Conservation (phyloP, 2,888 invertebrate genomes). For the Pantelozetes paolii region DNA sequence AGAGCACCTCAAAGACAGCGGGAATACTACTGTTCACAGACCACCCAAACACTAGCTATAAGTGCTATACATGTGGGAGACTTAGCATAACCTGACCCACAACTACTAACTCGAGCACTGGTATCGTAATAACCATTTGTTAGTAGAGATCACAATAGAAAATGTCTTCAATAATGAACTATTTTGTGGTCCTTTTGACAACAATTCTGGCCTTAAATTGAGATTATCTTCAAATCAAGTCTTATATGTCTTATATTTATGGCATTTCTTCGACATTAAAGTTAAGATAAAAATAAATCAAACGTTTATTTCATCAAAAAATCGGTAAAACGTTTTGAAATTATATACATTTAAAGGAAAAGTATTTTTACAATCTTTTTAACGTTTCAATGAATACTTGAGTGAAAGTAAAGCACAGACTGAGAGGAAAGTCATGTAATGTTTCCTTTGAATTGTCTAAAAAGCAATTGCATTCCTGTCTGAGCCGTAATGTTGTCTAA, state of each 20-base stretch:
- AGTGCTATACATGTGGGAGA: too few species aligned
- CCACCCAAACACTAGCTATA: neutral
- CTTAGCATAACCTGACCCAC: neutral
- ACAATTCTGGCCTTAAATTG: neutral
- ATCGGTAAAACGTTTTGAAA: neutral
- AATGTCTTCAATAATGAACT: neutral
- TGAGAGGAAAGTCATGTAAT: neutral
- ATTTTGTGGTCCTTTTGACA: neutral
- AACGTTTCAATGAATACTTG: neutral
- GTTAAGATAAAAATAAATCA: neutral
- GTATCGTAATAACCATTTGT: neutral
- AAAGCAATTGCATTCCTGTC: slow-evolving; percentile 18
- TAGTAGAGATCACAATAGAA: neutral
- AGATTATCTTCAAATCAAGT: neutral
- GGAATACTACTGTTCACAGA: slow-evolving; percentile 32
- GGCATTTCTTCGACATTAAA: neutral
- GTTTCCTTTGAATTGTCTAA: neutral
- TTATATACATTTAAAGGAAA: neutral
- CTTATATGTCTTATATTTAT: neutral
- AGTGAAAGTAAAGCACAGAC: neutral
- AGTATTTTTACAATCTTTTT: neutral
- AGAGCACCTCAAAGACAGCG: slow-evolving; percentile 25
- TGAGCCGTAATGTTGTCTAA: neutral
- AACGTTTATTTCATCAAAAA: neutral
- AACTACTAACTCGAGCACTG: neutral